phyloP scores from a whole-genome alignment of 1,140 invertebrate species.

The Aphaenogaster rudis region DNA sequence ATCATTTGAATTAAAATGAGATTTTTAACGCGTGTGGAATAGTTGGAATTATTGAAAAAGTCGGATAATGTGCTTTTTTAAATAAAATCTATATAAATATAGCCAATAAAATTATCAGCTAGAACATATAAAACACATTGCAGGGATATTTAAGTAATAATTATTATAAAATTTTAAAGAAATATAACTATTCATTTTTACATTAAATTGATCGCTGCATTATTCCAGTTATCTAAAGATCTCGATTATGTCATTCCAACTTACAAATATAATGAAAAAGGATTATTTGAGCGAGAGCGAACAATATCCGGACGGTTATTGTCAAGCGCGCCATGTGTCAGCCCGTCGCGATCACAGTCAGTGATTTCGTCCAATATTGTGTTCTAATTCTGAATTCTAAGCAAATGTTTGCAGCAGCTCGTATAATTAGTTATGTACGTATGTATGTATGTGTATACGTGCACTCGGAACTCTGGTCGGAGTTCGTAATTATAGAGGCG shows the following conservation, averaged over 20 bases:
- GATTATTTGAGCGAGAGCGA: constrained; percentile 23
- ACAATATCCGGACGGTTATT: constrained; percentile 25
- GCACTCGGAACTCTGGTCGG: constrained; percentile 13
- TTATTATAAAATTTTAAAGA: background rate
- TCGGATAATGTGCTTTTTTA: background rate
- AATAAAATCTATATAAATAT: background rate
- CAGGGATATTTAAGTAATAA: too few species aligned
- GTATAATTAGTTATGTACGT: constrained; percentile 24
- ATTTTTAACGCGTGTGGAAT: background rate
- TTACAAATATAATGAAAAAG: background rate
- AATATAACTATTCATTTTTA: background rate
- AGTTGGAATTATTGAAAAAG: background rate
- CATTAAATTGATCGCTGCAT: background rate
- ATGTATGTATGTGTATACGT: background rate
- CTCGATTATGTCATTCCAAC: background rate
- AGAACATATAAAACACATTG: background rate
- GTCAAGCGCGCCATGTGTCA: constrained; percentile 39
- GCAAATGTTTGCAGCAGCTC: constrained; percentile 55
- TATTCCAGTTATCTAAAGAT: background rate
- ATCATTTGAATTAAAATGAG: too few species aligned
- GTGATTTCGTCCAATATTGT: constrained; percentile 52
- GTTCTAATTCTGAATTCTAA: constrained; percentile 54
- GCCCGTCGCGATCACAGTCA: constrained; percentile 39
- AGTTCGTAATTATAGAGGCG: constrained; percentile 54
- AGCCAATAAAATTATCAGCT: background rate